Evolutionary conservation across 2,797 vertebrate species (phyloP).

Genomic region (Tragelaphus eurycerus): DNA sequence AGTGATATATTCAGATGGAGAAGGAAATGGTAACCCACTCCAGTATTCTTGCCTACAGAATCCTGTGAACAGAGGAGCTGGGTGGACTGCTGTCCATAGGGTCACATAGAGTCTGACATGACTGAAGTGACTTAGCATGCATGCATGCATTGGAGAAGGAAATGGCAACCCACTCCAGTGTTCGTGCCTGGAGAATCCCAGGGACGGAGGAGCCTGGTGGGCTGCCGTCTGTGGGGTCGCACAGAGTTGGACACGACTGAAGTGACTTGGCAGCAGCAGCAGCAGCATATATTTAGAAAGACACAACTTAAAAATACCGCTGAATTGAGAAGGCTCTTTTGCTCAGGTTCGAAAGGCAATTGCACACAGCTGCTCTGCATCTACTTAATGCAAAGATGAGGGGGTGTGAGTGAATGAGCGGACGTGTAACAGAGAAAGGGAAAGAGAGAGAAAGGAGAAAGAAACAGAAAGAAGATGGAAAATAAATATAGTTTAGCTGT

Average conservation of each 20-base stretch:
- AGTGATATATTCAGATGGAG: neutral
- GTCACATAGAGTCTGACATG: fast-evolving
- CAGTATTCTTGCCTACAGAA: neutral
- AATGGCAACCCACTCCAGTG: neutral
- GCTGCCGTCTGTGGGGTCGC: neutral
- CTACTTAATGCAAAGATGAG: neutral
- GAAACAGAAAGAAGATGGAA: no score
- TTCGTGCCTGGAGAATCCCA: neutral
- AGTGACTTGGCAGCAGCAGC: neutral
- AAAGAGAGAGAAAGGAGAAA: no score
- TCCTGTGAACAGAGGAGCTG: neutral
- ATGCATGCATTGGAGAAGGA: neutral
- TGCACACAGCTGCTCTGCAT: neutral
- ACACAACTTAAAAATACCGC: neutral
- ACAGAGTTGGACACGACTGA: neutral
- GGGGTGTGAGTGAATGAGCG: neutral
- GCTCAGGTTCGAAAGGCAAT: neutral
- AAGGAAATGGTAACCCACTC: neutral
- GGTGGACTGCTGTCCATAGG: neutral
- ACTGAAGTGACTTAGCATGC: neutral
- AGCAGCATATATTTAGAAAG: neutral
- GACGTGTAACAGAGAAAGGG: fast-evolving
- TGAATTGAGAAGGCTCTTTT: neutral
- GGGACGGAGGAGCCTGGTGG: neutral
- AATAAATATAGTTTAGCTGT: neutral